Base-by-base conservation (phyloP, 1,140 invertebrate genomes). In the Lerema accius region DNA sequence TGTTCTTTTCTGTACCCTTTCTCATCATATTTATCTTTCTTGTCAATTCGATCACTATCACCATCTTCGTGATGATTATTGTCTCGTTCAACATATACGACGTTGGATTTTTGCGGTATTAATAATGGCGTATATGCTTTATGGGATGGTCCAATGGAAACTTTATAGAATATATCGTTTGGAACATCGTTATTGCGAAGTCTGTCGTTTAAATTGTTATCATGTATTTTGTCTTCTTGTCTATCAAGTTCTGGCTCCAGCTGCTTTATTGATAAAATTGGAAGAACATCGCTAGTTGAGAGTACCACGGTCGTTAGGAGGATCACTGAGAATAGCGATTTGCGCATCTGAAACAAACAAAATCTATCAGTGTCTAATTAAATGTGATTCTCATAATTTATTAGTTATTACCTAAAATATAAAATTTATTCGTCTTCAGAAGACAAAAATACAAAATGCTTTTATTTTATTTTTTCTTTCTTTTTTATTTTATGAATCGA, bases 331-430 rank as follows among this genome's bases (percentile, higher is more conserved):
- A 86, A 72, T 49, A 89, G 53, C 32, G 58, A 66, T 62, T 74
- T 78, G 17, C 76, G 72, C 77, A 89, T 86, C 87, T 90, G 87
- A 37, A 90, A 90, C 76, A n/a, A n/a, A n/a, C n/a, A n/a, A n/a
- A n/a, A n/a, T n/a, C n/a, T n/a, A n/a, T n/a, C n/a, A n/a, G n/a
- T n/a, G n/a, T n/a, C n/a, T n/a, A n/a, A n/a, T n/a, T n/a, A n/a
- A n/a, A n/a, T n/a, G n/a, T n/a, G n/a, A n/a, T n/a, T n/a, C n/a
- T n/a, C n/a, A n/a, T n/a, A n/a, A n/a, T n/a, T n/a, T n/a, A n/a
- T n/a, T n/a, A n/a, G n/a, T n/a, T n/a, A n/a, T n/a, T n/a, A n/a
- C n/a, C n/a, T n/a, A n/a, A n/a, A n/a, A n/a, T n/a, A n/a, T n/a
- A n/a, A n/a, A n/a, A n/a, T n/a, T n/a, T n/a, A n/a, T n/a, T n/a